Conservation (phyloP, 2,888 invertebrate species). For the Drosophila atripex region DNA sequence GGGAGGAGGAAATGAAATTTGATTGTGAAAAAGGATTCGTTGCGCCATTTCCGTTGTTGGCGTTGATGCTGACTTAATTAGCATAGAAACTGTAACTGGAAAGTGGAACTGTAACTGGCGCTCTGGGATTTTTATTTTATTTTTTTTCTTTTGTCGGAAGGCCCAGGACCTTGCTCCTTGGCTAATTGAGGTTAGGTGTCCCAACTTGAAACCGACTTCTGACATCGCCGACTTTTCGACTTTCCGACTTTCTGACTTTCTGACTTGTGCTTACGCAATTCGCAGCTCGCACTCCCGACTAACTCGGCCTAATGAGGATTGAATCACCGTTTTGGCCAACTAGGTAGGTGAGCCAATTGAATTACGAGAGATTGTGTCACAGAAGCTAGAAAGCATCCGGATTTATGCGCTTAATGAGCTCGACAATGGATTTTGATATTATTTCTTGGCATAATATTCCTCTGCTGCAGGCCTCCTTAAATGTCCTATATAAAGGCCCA, state of each 20-base stretch:
- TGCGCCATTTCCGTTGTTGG: conserved; percentile 63
- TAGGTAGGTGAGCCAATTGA: conserved; percentile 34
- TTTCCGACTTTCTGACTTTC: not conserved
- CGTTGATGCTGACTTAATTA: conserved; percentile 71
- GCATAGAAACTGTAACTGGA: conserved; percentile 40
- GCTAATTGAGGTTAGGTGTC: conserved; percentile 67
- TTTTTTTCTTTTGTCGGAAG: not conserved
- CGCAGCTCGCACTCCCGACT: conserved; percentile 17
- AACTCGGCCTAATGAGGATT: conserved; percentile 55
- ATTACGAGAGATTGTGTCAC: conserved; percentile 42
- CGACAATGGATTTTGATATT: not conserved
- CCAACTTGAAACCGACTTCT: conserved; percentile 56
- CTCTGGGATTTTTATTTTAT: conserved; percentile 14
- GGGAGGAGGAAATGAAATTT: conserved; percentile 64
- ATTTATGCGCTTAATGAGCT: conserved; percentile 23
- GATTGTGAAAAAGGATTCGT: conserved; percentile 67
- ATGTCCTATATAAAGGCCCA: not conserved
- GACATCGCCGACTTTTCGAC: conserved; percentile 22
- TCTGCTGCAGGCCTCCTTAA: not conserved
- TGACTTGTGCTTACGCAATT: conserved; percentile 52
- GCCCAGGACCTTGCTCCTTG: conserved; percentile 22
- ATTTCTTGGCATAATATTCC: not conserved
- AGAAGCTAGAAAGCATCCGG: conserved; percentile 1
- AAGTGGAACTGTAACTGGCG: conserved; percentile 9
- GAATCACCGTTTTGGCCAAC: conserved; percentile 41